phyloP scores from a whole-genome alignment of 2,797 vertebrate species.

The Podargus strigoides region DNA sequence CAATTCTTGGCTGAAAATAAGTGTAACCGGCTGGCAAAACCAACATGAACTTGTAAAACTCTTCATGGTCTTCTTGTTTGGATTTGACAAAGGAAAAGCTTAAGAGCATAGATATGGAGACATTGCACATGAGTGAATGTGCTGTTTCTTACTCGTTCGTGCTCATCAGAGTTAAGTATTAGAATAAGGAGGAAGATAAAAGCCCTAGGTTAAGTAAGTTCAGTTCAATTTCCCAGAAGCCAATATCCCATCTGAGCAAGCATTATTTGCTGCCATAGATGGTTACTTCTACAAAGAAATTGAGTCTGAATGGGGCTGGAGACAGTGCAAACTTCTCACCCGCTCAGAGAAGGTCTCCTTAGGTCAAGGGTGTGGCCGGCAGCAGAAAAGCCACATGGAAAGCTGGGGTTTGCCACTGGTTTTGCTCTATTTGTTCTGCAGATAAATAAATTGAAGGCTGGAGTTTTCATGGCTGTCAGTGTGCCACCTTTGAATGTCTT shows the following conservation, averaged over 20 bases:
- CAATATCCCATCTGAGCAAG: neutral
- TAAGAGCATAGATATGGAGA: neutral
- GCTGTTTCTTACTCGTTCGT: neutral
- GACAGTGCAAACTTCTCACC: neutral
- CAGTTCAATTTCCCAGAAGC: neutral
- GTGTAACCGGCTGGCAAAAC: neutral
- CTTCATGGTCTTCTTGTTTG: neutral
- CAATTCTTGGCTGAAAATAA: neutral
- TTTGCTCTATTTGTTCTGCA: constrained; percentile 35
- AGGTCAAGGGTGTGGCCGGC: neutral
- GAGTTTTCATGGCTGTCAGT: constrained; percentile 2
- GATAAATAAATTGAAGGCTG: constrained; percentile 34
- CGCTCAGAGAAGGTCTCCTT: neutral
- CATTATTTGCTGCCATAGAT: neutral
- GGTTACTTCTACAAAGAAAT: neutral
- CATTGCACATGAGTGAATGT: neutral
- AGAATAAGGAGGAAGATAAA: neutral
- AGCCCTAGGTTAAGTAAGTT: neutral
- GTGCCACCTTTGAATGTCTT: constrained; percentile 34
- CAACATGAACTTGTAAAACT: neutral
- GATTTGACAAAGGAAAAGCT: neutral
- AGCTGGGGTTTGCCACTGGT: constrained; percentile 20
- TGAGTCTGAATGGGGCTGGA: neutral
- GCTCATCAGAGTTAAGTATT: neutral
- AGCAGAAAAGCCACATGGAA: neutral